A percentile compares a stretch with the other conserved stretches of the same genome.
Conservation (phyloP, 2,888 invertebrate species). For the Agriopis leucophaearia region DNA sequence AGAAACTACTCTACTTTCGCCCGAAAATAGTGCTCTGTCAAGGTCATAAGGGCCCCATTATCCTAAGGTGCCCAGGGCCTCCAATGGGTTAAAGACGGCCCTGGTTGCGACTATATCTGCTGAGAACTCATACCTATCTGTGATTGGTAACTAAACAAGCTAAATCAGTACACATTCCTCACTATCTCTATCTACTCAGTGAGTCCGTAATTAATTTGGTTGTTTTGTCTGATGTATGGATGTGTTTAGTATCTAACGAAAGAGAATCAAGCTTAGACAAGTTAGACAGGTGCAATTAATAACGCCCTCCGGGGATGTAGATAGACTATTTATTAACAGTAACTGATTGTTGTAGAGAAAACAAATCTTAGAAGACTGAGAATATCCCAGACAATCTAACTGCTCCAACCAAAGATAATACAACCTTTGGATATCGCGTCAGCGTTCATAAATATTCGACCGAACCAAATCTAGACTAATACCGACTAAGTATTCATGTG, state of each 20-base stretch:
- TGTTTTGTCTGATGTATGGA: slow-evolving; percentile 43
- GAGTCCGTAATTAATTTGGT: slow-evolving; percentile 29
- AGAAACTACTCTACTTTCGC: too few relatives aligned
- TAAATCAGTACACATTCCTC: slow-evolving; percentile 26
- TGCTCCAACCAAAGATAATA: background rate
- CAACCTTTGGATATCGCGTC: too few relatives aligned
- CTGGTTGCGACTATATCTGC: slow-evolving; percentile 57
- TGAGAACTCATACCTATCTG: slow-evolving; percentile 34
- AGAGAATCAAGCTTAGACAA: slow-evolving; percentile 5
- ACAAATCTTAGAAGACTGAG: background rate
- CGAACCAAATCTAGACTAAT: too few relatives aligned
- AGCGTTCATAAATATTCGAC: too few relatives aligned
- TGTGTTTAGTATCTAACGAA: slow-evolving; percentile 33
- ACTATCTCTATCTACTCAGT: slow-evolving; percentile 20
- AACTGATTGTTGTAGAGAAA: slow-evolving; percentile 5
- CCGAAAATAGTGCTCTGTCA: too few relatives aligned
- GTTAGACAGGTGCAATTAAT: slow-evolving; percentile 15
- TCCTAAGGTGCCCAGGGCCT: too few relatives aligned
- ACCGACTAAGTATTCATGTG: too few relatives aligned
- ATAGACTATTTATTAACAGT: slow-evolving; percentile 7
- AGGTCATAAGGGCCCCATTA: too few relatives aligned
- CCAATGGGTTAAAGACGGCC: too few relatives aligned
- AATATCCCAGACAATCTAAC: too few relatives aligned
- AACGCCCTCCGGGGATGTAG: slow-evolving; percentile 3
- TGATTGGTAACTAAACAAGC: slow-evolving; percentile 33